These are phyloP conservation scores for Eulemur coronatus DNA, from an alignment of 2,797 vertebrate species.

Conservation along the genomic window DNA sequence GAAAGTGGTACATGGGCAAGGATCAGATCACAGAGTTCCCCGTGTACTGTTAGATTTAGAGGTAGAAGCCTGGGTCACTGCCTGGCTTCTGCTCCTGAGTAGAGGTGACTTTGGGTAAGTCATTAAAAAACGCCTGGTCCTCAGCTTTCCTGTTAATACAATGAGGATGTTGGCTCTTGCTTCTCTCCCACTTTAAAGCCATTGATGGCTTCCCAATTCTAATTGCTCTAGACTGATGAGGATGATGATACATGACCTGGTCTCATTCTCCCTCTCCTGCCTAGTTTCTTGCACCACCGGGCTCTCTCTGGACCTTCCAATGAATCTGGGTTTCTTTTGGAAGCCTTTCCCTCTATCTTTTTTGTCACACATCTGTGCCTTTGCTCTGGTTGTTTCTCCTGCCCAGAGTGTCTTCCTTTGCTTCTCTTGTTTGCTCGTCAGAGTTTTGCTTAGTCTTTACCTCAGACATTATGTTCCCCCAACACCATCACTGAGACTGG, in stretches of 20 bases:
- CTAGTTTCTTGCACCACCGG: background rate
- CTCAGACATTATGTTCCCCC: background rate
- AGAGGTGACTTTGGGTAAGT: background rate
- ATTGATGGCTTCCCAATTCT: background rate
- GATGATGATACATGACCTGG: accelerated
- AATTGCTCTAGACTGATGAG: background rate
- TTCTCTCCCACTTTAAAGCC: background rate
- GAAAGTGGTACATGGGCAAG: background rate
- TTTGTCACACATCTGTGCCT: background rate
- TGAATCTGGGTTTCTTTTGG: background rate
- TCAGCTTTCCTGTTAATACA: background rate
- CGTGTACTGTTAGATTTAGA: background rate
- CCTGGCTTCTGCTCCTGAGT: background rate
- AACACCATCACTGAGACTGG: background rate
- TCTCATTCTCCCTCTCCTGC: background rate
- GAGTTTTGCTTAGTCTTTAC: background rate
- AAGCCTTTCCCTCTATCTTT: background rate
- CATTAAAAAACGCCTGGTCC: background rate
- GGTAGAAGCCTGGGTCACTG: background rate
- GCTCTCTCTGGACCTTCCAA: background rate
- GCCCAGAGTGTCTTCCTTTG: background rate
- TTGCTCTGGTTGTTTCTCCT: background rate
- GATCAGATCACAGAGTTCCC: background rate
- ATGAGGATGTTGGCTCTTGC: background rate
- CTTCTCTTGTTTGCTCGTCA: background rate